These are phyloP conservation scores for Silvanus unidentatus DNA, from an alignment of 2,888 invertebrate genomes.

Conservation along the genomic window DNA sequence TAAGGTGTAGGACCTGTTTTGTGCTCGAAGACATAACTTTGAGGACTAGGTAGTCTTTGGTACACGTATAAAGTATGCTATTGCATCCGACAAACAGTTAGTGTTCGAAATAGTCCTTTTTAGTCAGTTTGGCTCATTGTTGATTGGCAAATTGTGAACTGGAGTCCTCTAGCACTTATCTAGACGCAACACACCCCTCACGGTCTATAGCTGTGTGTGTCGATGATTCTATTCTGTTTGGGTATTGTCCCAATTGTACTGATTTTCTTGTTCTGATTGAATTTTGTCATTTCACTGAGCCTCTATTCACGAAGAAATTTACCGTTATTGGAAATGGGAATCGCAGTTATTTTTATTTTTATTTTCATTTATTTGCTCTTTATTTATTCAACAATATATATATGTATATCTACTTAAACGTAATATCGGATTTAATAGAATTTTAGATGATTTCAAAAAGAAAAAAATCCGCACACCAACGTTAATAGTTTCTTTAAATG, in stretches of 20 bases:
- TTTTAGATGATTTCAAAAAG: too few species aligned
- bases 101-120: conserved; percentile 6
- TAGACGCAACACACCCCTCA: conserved; percentile 26
- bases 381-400: too few species aligned
- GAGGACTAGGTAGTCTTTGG: conserved; percentile 1
- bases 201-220: conserved; percentile 19
- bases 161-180: conserved; percentile 27
- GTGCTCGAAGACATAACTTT: not conserved
- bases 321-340: too few species aligned
- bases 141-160: conserved; percentile 13
- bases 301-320: not conserved
- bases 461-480: too few species aligned
- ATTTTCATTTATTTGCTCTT: too few species aligned
- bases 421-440: too few species aligned
- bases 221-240: conserved; percentile 28
- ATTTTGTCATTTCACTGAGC: conserved; percentile 25
- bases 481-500: too few species aligned
- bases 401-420: too few species aligned
- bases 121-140: conserved; percentile 8
- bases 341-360: too few species aligned
- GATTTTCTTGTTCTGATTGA: conserved; percentile 36
- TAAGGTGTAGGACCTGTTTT: conserved; percentile 1
- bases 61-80: conserved; percentile 6
- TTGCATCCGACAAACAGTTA: not conserved
- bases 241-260: conserved; percentile 34